Evolutionary conservation across 2,888 invertebrate species (phyloP).

Genomic region (Phortica okadai): DNA sequence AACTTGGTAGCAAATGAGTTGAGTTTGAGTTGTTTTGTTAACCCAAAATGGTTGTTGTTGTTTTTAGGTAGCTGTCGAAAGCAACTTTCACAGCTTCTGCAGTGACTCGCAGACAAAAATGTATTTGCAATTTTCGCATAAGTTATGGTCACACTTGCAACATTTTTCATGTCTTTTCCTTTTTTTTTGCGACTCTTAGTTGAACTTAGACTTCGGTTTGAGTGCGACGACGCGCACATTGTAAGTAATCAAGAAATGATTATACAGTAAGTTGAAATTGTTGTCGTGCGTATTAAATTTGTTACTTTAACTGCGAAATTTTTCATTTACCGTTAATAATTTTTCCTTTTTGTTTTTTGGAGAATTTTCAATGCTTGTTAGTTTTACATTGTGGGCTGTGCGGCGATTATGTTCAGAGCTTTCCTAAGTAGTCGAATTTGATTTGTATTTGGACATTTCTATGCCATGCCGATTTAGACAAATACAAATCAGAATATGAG

Average conservation of each 20-base stretch:
- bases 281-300: constrained; percentile 67
- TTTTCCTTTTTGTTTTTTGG: not conserved
- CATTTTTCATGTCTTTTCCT: not conserved
- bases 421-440: too few relatives aligned
- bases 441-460: too few relatives aligned
- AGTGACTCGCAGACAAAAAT: constrained; percentile 42
- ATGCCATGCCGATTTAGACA: too few relatives aligned
- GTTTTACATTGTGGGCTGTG: constrained; percentile 1
- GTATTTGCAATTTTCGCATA: constrained; percentile 72
- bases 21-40: not conserved
- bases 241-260: constrained; percentile 24
- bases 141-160: constrained; percentile 66
- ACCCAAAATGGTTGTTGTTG: constrained; percentile 43
- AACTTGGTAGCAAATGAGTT: constrained; percentile 8
- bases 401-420: not conserved
- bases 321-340: constrained; percentile 62
- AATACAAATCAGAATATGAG: too few relatives aligned
- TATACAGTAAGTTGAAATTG: constrained; percentile 26
- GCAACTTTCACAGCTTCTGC: constrained; percentile 68
- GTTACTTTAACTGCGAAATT: constrained; percentile 33
- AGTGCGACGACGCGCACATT: not conserved
- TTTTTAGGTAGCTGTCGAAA: constrained; percentile 39
- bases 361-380: constrained; percentile 17
- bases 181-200: not conserved
- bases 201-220: constrained; percentile 12